These are phyloP conservation scores for Choristoneura fumiferana DNA, from an alignment of 1,140 invertebrate genomes.

Conservation along the genomic window DNA sequence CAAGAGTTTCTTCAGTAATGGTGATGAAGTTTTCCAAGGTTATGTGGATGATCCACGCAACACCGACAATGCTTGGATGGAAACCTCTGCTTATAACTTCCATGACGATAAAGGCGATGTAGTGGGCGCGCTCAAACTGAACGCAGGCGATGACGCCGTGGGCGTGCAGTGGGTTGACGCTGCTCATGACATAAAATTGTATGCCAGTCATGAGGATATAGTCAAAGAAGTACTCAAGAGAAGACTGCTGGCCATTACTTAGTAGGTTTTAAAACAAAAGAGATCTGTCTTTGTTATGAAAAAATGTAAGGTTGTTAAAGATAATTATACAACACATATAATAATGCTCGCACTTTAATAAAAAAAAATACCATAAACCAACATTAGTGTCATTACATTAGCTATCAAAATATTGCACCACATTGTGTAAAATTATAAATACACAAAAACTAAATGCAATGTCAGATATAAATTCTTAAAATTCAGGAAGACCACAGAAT, in stretches of 20 bases:
- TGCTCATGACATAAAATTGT: slow-evolving; percentile 83
- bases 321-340: too few relatives aligned
- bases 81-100: slow-evolving; percentile 95
- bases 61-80: slow-evolving; percentile 99
- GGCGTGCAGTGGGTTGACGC: slow-evolving; percentile 93
- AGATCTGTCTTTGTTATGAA: too few relatives aligned
- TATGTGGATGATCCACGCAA: slow-evolving; percentile 98
- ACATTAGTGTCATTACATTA: background rate
- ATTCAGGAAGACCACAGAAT: too few relatives aligned
- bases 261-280: too few relatives aligned
- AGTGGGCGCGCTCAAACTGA: slow-evolving; percentile 83
- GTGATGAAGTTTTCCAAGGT: slow-evolving; percentile 88
- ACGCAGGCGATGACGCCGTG: slow-evolving; percentile 95
- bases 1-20: slow-evolving; percentile 86
- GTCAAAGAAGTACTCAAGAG: slow-evolving; percentile 73
- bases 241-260: slow-evolving; percentile 52
- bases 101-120: slow-evolving; percentile 88
- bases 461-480: too few relatives aligned
- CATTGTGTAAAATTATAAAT: background rate
- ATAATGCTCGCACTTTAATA: too few relatives aligned
- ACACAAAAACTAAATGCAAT: too few relatives aligned
- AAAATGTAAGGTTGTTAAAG: too few relatives aligned
- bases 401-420: slow-evolving; percentile 6
- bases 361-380: background rate
- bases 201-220: slow-evolving; percentile 90